These are phyloP conservation scores for Clepsis dumicolana DNA, from an alignment of 2,888 invertebrate genomes.

Conservation along the genomic window DNA sequence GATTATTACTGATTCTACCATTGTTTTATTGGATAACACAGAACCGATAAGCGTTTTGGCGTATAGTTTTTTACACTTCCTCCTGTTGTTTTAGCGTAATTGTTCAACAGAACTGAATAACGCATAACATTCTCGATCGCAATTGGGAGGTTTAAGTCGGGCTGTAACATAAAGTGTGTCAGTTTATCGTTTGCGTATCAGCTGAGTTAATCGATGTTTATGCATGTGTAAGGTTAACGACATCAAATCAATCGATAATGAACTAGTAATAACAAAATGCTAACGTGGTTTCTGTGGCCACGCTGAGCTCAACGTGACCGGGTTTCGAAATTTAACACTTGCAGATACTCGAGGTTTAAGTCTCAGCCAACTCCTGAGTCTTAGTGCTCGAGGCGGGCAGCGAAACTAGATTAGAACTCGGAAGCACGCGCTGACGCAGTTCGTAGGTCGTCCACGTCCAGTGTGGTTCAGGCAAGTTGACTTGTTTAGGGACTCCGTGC, in stretches of 20 bases:
- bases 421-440: not conserved
- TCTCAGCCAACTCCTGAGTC: not conserved
- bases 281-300: constrained; percentile 51
- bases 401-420: constrained; percentile 15
- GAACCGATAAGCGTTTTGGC: constrained; percentile 62
- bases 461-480: not conserved
- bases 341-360: constrained; percentile 27
- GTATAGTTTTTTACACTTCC: constrained; percentile 71
- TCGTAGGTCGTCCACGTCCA: not conserved
- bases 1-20: constrained; percentile 71
- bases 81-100: constrained; percentile 63
- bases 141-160: not conserved
- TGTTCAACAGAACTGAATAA: constrained; percentile 47
- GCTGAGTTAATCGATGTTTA: constrained; percentile 44
- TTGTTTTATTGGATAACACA: constrained; percentile 73
- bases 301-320: constrained; percentile 62
- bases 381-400: not conserved
- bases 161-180: constrained; percentile 24
- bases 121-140: constrained; percentile 21
- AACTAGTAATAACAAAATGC: constrained; percentile 51
- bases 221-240: constrained; percentile 57
- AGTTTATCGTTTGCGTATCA: constrained; percentile 18
- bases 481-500: not conserved
- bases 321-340: constrained; percentile 56
- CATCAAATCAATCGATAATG: constrained; percentile 51